Evolutionary conservation across 2,888 invertebrate species (phyloP).

Genomic region (Cryptus armator): DNA sequence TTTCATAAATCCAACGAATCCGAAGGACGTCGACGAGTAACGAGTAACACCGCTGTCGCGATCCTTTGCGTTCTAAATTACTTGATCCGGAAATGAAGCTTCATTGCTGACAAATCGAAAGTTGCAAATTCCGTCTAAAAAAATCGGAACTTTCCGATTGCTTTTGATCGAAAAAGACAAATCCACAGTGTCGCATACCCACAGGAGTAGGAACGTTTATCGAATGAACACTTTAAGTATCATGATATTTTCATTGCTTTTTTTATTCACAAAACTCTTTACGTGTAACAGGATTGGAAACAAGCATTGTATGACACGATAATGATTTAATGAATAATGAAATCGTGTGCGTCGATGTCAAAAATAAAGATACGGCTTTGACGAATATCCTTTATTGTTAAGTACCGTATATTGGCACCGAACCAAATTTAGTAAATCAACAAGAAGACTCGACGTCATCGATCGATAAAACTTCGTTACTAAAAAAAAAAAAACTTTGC

Average conservation of each 20-base stretch:
- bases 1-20: too few species aligned
- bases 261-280: constrained; percentile 58
- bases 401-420: constrained; percentile 43
- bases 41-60: too few species aligned
- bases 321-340: constrained; percentile 16
- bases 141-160: neutral
- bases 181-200: neutral
- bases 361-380: neutral
- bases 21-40: too few species aligned
- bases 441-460: constrained; percentile 19
- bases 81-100: too few species aligned
- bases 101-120: neutral
- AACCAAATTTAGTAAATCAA: constrained; percentile 5
- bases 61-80: too few species aligned
- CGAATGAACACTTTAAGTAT: neutral
- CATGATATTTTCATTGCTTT: constrained; percentile 30
- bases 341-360: neutral
- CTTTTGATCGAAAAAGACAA: neutral
- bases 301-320: constrained; percentile 61
- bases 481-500: constrained; percentile 18
- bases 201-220: neutral
- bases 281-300: constrained; percentile 54
- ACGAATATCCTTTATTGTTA: constrained; percentile 23
- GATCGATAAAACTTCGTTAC: constrained; percentile 40
- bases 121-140: neutral